Evolutionary conservation across 2,888 invertebrate species (phyloP), one percentile per base, ranked within the genome.

Genomic region (Rhyacophila evoluta): DNA sequence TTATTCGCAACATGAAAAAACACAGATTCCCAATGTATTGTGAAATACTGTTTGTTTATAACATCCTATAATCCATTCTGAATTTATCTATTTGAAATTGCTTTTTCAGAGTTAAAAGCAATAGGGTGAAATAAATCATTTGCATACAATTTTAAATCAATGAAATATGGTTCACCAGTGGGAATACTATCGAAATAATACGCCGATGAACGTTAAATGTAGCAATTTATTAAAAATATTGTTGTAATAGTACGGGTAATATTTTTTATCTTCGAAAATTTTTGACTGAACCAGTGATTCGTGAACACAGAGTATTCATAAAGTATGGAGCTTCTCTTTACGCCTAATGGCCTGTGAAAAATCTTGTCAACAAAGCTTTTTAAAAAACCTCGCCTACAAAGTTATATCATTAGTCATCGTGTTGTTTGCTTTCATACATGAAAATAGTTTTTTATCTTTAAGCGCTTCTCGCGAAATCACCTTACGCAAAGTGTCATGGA

Each of bases 191-290:
- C 55, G 15, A 41, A 72, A 70, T 70, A 74, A 74, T 72, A 25
- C 39, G 36, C 71, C 74, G 81, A 81, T 79, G 79, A 79, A 75
- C 41, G 77, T 74, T 79, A 72, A 79, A 74, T 69, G 79, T 68
- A 38, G 75, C 77, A 79, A 81, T 81, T 81, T 77, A 81, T 77
- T 78, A 39, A 72, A 70, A 81, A 77, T 74, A 77, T 77, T 77
- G 73, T 55, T 55, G 55, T 25, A 19, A 25, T 55, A 55, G 55
- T 55, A 19, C 1, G 25, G 19, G 8, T 55, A 55, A 19, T 19
- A 25, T 25, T 55, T 55, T n/a, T 55, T 55, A 55, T 55, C 55
- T 19, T 5, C 19, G 15, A 19, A 15, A 19, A 55, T 19, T 19
- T 55, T 55, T 19, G 55, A 55, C 55, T 55, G 55, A 55, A 19